Evolutionary conservation across 1,140 invertebrate species (phyloP), one percentile per base, ranked within the genome.

Genomic region (Heliconius himera): DNA sequence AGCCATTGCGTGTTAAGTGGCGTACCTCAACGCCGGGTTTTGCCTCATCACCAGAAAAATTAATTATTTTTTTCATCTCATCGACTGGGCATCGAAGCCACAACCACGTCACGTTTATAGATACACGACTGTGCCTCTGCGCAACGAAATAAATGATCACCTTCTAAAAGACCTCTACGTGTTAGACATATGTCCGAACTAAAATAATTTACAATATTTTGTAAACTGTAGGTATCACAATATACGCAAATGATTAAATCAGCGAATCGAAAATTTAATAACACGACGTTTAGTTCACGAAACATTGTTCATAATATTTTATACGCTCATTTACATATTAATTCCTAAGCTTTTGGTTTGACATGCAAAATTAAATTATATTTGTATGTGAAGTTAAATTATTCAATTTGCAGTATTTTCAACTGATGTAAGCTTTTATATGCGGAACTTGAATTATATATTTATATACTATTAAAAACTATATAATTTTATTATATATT

Each of bases 251-350:
- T 16, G 36, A 46, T 36, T 77, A 66, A 75, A 74, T 74, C 49
- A 70, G 78, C 73, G 73, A 74, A 73, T 75, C 78, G 78, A 79
- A 79, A 74, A 33, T 74, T 73, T 81, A 81, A 76, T 76, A 73
- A 76, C 71, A 73, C 56, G 56, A 26, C 75, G 46, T 46, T 74
- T 75, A 54, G 73, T 51, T 71, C 26, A 70, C 22, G 72, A 26
- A 36, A 38, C 70, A 54, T 74, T 79, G 73, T 70, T 66, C 70
- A 49, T 79, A 79, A 36, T 74, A 70, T 51, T 41, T 70, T 78
- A 22, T 46, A 78, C 54, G 73, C 80, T 36, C 33, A 79, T 70
- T 80, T 74, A 60, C 73, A 54, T 36, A 38, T 71, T 71, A 71
- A 71, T 33, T 41, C 36, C 36, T 72, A 66, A 29, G 60, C 60